These are phyloP conservation scores for Helicoverpa armigera DNA, from an alignment of 1,140 invertebrate genomes.

Conservation along the genomic window DNA sequence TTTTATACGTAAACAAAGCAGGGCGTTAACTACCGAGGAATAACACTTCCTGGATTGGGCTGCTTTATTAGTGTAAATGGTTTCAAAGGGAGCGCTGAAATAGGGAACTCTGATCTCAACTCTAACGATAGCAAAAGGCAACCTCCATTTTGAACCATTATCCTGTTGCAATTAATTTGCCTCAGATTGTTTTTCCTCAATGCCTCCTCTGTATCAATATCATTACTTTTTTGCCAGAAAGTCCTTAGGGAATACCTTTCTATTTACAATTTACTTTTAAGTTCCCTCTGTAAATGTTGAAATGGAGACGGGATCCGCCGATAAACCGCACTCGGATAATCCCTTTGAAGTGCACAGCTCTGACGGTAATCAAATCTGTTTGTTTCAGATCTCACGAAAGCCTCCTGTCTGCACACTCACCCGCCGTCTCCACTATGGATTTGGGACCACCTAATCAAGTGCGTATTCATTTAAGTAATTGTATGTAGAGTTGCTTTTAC, in stretches of 20 bases:
- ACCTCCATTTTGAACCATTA: no score
- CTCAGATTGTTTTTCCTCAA: no score
- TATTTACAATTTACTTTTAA: conserved; percentile 5
- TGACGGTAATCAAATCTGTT: conserved; percentile 49
- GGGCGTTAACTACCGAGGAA: conserved; percentile 9
- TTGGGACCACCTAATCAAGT: conserved; percentile 84
- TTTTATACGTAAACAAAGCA: conserved; percentile 12
- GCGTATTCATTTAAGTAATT: conserved; percentile 48
- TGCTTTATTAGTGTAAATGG: background rate
- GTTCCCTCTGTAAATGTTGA: background rate
- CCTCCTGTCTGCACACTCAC: conserved; percentile 92
- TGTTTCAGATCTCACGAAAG: conserved; percentile 94
- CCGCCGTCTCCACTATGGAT: conserved; percentile 94
- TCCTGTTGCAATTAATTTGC: no score
- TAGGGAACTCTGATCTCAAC: background rate
- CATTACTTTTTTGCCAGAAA: background rate
- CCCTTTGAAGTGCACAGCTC: conserved; percentile 3
- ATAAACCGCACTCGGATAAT: conserved; percentile 9
- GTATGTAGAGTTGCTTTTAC: no score
- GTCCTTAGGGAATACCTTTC: background rate
- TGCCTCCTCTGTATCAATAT: no score
- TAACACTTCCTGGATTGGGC: conserved; percentile 9
- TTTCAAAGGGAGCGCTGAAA: background rate
- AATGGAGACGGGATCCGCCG: background rate
- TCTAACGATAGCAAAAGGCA: background rate